Percentiles rank a stretch among this genome's conserved stretches.
phyloP scores from a whole-genome alignment of 2,888 invertebrate genomes.

The Athalia circularis region DNA sequence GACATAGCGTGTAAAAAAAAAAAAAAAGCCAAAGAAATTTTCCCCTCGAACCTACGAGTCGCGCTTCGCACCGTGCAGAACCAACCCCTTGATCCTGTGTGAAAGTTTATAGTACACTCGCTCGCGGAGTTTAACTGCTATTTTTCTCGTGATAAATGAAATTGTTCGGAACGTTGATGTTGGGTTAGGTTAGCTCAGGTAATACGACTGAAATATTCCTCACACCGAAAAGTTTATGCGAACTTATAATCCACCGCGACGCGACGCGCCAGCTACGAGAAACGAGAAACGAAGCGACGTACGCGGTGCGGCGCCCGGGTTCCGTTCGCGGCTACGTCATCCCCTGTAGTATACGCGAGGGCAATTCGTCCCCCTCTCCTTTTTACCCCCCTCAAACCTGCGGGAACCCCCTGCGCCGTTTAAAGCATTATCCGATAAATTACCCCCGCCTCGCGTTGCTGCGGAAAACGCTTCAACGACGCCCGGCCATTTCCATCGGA shows the following conservation, averaged over 20 bases:
- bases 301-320: background rate
- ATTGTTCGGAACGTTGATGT: slow-evolving; percentile 61
- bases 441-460: slow-evolving; percentile 6
- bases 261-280: background rate
- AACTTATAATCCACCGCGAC: slow-evolving; percentile 45
- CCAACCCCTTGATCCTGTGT: background rate
- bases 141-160: slow-evolving; percentile 71
- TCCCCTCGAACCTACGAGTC: background rate
- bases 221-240: slow-evolving; percentile 41
- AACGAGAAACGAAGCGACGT: background rate
- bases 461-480: slow-evolving; percentile 28
- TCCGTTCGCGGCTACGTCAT: slow-evolving; percentile 7
- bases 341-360: background rate
- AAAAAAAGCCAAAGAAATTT: no score
- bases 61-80: no score
- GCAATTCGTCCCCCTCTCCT: background rate
- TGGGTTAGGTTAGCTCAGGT: background rate
- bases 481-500: slow-evolving; percentile 10
- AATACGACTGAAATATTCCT: no score
- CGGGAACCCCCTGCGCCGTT: background rate
- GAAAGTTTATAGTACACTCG: slow-evolving; percentile 59
- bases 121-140: slow-evolving; percentile 63
- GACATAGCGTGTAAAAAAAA: no score
- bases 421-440: slow-evolving; percentile 36
- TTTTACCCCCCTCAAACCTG: background rate